phyloP scores from a whole-genome alignment of 2,888 invertebrate genomes.

The Eristalinus aeneus region DNA sequence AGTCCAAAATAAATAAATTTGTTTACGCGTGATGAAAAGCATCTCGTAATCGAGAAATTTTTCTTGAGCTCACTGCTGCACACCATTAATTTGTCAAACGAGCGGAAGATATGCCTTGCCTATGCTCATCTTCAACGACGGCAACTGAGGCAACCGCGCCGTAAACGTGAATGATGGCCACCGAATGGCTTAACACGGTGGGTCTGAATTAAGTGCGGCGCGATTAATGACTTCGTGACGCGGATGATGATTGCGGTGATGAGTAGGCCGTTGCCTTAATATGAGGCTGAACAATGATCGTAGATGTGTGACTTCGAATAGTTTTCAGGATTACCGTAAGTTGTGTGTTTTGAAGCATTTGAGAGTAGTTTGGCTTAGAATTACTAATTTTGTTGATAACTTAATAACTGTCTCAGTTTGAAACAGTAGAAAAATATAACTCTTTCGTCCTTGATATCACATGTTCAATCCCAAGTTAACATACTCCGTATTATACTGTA shows the following conservation, averaged over 20 bases:
- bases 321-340: neutral
- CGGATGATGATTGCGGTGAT: conserved; percentile 65
- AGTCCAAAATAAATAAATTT: conserved; percentile 70
- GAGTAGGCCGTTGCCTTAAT: conserved; percentile 58
- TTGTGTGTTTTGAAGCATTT: neutral
- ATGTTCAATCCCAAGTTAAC: too few species aligned
- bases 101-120: conserved; percentile 55
- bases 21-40: conserved; percentile 71
- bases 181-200: conserved; percentile 64
- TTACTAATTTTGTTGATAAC: neutral
- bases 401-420: neutral
- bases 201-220: conserved; percentile 68
- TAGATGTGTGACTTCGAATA: conserved; percentile 17
- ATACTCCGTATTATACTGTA: too few species aligned
- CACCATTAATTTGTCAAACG: conserved; percentile 71
- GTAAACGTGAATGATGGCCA: conserved; percentile 65
- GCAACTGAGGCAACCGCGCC: conserved; percentile 21
- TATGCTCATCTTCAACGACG: conserved; percentile 18
- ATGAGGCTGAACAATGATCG: conserved; percentile 20
- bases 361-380: neutral
- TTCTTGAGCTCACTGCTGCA: conserved; percentile 63
- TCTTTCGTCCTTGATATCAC: too few species aligned
- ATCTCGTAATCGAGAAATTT: conserved; percentile 68
- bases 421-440: neutral
- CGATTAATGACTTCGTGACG: conserved; percentile 70